phyloP scores from a whole-genome alignment of 2,888 invertebrate species.

The Lasioglossum pauxillum region DNA sequence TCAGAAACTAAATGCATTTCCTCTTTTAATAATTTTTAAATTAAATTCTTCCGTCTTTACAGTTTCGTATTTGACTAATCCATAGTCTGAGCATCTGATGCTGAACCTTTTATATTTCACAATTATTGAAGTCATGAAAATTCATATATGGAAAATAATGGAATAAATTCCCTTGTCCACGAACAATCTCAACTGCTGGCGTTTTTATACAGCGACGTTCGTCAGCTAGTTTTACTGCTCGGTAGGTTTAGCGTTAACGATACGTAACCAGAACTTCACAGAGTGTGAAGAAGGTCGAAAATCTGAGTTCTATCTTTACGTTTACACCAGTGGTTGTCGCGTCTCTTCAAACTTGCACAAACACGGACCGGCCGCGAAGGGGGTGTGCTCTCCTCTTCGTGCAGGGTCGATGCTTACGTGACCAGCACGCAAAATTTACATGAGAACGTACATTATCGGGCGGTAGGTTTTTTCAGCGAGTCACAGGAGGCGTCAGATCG shows the following conservation, averaged over 20 bases:
- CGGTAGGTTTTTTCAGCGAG: constrained; percentile 42
- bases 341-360: background rate
- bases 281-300: background rate
- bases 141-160: no score
- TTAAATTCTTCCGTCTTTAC: no score
- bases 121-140: no score
- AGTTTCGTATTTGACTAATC: no score
- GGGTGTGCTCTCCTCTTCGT: background rate
- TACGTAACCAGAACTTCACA: background rate
- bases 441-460: constrained; percentile 24
- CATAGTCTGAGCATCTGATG: no score
- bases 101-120: no score
- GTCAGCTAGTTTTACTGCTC: background rate
- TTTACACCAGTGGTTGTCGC: background rate
- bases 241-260: background rate
- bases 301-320: background rate
- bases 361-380: background rate
- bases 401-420: constrained; percentile 22
- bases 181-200: no score
- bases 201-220: background rate
- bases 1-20: no score
- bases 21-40: background rate
- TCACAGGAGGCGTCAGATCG: constrained; percentile 49
- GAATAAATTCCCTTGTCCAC: no score
- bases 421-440: constrained; percentile 15